Percentiles rank a stretch among this genome's conserved stretches.
These are phyloP conservation scores for Plutella xylostella DNA, from an alignment of 2,888 invertebrate species.

Conservation along the genomic window DNA sequence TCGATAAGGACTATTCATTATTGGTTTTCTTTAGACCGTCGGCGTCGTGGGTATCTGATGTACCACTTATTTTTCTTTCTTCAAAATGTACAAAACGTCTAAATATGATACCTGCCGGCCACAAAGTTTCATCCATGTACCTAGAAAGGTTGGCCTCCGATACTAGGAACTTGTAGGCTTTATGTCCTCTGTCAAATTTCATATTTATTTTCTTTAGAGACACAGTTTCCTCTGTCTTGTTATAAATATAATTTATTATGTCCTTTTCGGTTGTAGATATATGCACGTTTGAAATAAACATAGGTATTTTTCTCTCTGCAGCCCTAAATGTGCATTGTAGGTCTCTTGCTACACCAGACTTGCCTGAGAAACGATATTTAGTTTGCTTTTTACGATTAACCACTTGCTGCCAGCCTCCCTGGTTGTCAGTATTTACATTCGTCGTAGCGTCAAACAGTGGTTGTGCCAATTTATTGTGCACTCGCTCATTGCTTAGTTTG, in stretches of 20 bases:
- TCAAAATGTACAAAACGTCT: constrained; percentile 8
- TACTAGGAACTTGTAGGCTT: constrained; percentile 13
- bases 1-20: background rate
- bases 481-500: no score
- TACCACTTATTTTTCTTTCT: no score
- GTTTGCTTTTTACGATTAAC: constrained; percentile 4
- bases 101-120: constrained; percentile 14
- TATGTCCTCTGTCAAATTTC: background rate
- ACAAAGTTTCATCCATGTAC: constrained; percentile 12
- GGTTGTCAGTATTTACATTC: background rate
- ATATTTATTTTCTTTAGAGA: background rate
- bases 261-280: constrained; percentile 4
- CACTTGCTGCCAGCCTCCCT: background rate
- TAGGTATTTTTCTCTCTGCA: constrained; percentile 7
- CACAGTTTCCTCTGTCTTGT: background rate
- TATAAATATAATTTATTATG: background rate
- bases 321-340: constrained; percentile 5
- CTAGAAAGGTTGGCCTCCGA: constrained; percentile 7
- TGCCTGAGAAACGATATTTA: constrained; percentile 4
- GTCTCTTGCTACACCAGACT: constrained; percentile 1
- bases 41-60: background rate
- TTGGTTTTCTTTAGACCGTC: background rate
- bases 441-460: background rate
- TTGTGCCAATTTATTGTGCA: no score
- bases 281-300: constrained; percentile 10